Evolutionary conservation across 1,140 invertebrate genomes (phyloP).

Genomic region (Hermetia illucens): DNA sequence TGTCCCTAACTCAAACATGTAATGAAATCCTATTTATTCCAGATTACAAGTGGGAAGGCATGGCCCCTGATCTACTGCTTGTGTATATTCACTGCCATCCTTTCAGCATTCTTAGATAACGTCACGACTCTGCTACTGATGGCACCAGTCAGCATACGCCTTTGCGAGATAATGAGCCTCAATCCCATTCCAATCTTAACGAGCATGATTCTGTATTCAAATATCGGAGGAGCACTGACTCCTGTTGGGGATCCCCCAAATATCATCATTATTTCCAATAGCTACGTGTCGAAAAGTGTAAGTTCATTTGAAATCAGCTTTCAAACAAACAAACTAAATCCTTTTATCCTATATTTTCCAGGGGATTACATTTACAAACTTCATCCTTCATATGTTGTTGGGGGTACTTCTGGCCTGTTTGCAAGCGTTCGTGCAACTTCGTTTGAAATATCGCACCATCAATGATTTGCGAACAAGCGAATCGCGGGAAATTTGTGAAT

Average conservation of each 20-base stretch:
- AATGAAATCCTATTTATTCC: too few relatives aligned
- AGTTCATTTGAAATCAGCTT: background rate
- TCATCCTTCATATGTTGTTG: conserved; percentile 58
- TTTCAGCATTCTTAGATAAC: conserved; percentile 72
- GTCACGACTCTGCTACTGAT: conserved; percentile 72
- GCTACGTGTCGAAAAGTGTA: conserved; percentile 20
- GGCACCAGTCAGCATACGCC: conserved; percentile 66
- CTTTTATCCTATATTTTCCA: conserved; percentile 31
- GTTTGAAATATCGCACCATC: conserved; percentile 53
- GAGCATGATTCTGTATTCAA: conserved; percentile 60
- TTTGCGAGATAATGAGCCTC: conserved; percentile 72
- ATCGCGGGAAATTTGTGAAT: conserved; percentile 4
- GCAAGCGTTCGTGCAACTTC: conserved; percentile 49
- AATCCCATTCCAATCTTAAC: conserved; percentile 66
- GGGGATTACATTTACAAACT: conserved; percentile 63
- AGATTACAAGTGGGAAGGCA: conserved; percentile 56
- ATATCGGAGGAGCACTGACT: conserved; percentile 68
- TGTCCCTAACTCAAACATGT: background rate
- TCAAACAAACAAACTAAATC: background rate
- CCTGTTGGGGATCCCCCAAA: conserved; percentile 77
- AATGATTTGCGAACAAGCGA: conserved; percentile 31
- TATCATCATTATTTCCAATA: conserved; percentile 48
- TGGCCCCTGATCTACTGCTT: conserved; percentile 66
- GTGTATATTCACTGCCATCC: conserved; percentile 56
- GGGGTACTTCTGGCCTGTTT: conserved; percentile 50